These are phyloP conservation scores for Catalaphyllia jardinei DNA, from an alignment of 64 coral and sea anemone species.

Conservation along the genomic window DNA sequence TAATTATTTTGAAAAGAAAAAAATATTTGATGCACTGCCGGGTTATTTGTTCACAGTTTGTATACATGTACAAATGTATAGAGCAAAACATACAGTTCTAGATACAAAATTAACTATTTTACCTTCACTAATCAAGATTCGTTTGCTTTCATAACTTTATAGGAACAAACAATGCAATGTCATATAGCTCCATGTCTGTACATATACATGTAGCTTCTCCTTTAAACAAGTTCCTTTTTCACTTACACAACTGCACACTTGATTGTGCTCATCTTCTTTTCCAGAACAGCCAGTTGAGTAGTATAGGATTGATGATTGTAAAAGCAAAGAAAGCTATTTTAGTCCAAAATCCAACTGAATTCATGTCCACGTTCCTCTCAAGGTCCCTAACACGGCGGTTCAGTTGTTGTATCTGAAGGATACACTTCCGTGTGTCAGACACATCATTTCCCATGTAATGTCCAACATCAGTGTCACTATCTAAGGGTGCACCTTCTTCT, in stretches of 20 bases:
- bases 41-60: no score
- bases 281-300: constrained; percentile 86
- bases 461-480: constrained; percentile 63
- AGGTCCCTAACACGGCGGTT: constrained; percentile 52
- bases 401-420: constrained; percentile 55
- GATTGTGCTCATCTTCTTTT: constrained; percentile 51
- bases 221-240: no score
- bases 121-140: no score
- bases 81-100: no score
- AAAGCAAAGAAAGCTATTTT: constrained; percentile 80
- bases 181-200: no score
- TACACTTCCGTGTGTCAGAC: constrained; percentile 63
- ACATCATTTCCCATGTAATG: constrained; percentile 47
- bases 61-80: no score
- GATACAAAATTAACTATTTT: no score
- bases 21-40: no score
- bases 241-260: neutral
- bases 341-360: constrained; percentile 79
- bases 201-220: no score
- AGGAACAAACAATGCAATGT: no score
- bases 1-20: no score
- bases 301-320: constrained; percentile 79
- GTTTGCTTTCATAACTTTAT: no score
- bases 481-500: constrained; percentile 53
- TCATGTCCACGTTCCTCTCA: constrained; percentile 68